Conservation (phyloP, 2,888 invertebrate genomes). For the Keiferia lycopersicella region DNA sequence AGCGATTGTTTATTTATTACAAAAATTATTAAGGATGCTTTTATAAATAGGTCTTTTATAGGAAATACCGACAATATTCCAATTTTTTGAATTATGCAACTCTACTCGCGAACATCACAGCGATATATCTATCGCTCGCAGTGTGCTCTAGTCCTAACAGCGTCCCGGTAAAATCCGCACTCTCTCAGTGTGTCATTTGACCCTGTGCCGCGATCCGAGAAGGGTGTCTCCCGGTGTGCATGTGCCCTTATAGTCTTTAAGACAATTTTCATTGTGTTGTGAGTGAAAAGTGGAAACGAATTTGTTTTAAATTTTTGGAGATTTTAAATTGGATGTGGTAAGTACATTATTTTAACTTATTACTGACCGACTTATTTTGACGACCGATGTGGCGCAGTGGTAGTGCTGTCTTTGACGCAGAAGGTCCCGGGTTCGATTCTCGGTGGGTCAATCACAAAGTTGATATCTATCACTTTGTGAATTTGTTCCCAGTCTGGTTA, state of each 20-base stretch:
- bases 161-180: background rate
- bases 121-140: background rate
- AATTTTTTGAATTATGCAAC: no score
- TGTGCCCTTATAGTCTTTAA: slow-evolving; percentile 32
- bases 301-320: background rate
- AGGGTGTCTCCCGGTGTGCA: slow-evolving; percentile 55
- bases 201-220: slow-evolving; percentile 52
- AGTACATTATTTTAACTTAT: background rate
- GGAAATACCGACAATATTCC: no score
- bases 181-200: slow-evolving; percentile 64
- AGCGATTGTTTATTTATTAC: no score
- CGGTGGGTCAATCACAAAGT: no score
- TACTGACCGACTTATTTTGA: no score
- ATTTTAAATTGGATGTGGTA: background rate
- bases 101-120: background rate
- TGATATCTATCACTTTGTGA: no score
- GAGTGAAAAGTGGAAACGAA: background rate
- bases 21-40: no score
- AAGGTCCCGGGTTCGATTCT: no score
- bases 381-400: no score
- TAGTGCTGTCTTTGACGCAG: no score
- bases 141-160: background rate
- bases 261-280: slow-evolving; percentile 23
- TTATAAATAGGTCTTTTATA: no score
- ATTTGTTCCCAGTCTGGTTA: no score